Percentiles rank a stretch among this genome's conserved stretches.
These are phyloP conservation scores for Acrocephalus scirpaceus DNA, from an alignment of 2,797 vertebrate genomes.

Conservation along the genomic window DNA sequence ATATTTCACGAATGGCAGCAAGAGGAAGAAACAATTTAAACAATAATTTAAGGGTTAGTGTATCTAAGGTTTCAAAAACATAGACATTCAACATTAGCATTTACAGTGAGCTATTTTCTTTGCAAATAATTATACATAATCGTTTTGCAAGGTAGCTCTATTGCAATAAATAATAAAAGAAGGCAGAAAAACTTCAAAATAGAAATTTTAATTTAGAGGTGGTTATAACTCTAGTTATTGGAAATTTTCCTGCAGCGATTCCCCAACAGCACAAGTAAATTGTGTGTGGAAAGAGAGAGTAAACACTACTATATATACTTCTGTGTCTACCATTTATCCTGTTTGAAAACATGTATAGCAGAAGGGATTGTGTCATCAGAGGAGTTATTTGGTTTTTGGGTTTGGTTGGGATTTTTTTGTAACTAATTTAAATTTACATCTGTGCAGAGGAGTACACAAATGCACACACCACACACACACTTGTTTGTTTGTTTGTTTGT, in stretches of 20 bases:
- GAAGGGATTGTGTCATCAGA: not conserved
- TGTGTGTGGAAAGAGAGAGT: not conserved
- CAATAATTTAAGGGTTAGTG: not conserved
- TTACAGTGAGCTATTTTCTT: not conserved
- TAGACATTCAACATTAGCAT: not conserved
- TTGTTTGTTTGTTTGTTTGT: not conserved
- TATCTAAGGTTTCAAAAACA: not conserved
- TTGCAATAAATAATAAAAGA: not conserved
- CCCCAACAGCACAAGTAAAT: not conserved
- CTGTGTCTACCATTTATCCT: not conserved
- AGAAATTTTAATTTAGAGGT: not conserved
- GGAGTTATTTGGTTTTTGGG: not conserved
- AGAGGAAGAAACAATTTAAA: not conserved
- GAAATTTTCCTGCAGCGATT: not conserved
- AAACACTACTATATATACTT: not conserved
- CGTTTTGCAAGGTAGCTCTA: not conserved
- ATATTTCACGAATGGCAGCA: not conserved
- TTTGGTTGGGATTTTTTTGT: fast-evolving
- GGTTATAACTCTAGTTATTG: not conserved
- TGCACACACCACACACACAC: not conserved
- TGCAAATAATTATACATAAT: not conserved
- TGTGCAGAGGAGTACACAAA: not conserved
- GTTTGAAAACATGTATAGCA: not conserved
- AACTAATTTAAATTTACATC: not conserved
- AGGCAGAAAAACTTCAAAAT: not conserved